These are phyloP conservation scores for Acropternis orthonyx DNA, from an alignment of 2,797 vertebrate species.

Conservation along the genomic window DNA sequence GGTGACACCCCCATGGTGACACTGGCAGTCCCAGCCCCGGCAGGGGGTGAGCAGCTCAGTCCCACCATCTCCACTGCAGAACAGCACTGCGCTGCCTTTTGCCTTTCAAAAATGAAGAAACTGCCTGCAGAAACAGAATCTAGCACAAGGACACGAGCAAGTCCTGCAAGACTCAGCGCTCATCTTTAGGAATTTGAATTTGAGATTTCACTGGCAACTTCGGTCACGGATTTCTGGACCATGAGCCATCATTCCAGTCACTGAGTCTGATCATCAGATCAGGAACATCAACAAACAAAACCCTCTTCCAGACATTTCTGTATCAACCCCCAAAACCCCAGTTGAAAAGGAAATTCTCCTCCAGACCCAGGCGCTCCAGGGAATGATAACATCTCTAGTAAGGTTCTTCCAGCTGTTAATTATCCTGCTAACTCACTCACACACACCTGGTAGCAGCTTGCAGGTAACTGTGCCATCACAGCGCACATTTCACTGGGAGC, in stretches of 20 bases:
- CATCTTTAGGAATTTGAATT: not conserved
- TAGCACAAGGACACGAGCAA: rapidly evolving
- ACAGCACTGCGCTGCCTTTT: rapidly evolving
- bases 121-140: not conserved
- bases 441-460: rapidly evolving
- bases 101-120: not conserved
- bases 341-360: not conserved
- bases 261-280: not conserved
- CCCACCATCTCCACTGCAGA: rapidly evolving
- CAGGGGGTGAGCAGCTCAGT: not conserved
- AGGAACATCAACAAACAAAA: not conserved
- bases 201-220: not conserved
- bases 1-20: not conserved
- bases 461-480: not conserved
- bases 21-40: rapidly evolving
- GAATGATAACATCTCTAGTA: not conserved
- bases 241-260: rapidly evolving
- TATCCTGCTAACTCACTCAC: not conserved
- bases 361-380: rapidly evolving
- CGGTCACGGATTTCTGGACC: not conserved
- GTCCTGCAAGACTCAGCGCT: not conserved
- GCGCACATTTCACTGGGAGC: rapidly evolving
- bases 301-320: not conserved
- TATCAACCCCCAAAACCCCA: not conserved
- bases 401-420: not conserved